These are phyloP conservation scores for Drosophila anomelani DNA, from an alignment of 2,888 invertebrate species.

Conservation along the genomic window DNA sequence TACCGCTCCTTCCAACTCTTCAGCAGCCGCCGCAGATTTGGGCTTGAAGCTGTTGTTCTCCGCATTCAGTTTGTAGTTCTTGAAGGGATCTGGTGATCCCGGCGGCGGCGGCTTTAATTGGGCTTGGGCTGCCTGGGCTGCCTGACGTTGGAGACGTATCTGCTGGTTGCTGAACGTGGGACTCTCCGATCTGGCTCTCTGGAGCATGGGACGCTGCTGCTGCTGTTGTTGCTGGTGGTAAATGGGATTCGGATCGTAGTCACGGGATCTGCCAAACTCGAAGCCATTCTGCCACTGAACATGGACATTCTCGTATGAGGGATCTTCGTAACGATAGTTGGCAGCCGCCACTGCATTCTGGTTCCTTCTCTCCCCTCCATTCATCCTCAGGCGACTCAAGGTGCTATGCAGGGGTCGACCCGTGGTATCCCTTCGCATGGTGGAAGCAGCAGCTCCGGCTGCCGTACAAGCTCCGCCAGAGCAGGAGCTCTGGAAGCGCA, in stretches of 20 bases:
- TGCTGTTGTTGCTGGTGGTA: slow-evolving; percentile 28
- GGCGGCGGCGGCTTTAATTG: slow-evolving; percentile 30
- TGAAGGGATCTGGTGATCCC: slow-evolving; percentile 82
- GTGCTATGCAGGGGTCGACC: slow-evolving; percentile 82
- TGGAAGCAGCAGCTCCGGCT: slow-evolving; percentile 46
- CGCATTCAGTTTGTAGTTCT: slow-evolving; percentile 83
- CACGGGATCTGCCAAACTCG: slow-evolving; percentile 83
- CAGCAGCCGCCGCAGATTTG: slow-evolving; percentile 58
- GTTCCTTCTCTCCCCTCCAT: slow-evolving; percentile 57
- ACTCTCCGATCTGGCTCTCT: slow-evolving; percentile 83
- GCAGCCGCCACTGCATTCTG: slow-evolving; percentile 35
- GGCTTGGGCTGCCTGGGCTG: slow-evolving; percentile 52
- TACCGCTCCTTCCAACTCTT: slow-evolving; percentile 75
- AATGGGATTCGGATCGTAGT: slow-evolving; percentile 68
- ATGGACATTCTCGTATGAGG: slow-evolving; percentile 84
- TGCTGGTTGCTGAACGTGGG: slow-evolving; percentile 81
- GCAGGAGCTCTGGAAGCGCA: slow-evolving; percentile 78
- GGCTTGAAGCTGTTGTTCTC: slow-evolving; percentile 84
- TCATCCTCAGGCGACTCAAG: slow-evolving; percentile 77
- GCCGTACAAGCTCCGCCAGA: slow-evolving; percentile 27
- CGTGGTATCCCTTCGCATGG: slow-evolving; percentile 66
- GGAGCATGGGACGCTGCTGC: slow-evolving; percentile 74
- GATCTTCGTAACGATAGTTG: slow-evolving; percentile 81
- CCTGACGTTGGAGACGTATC: slow-evolving; percentile 67
- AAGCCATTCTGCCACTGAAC: slow-evolving; percentile 85